Percentiles rank a stretch among this genome's conserved stretches.
These are phyloP conservation scores for Megamerina dolium DNA, from an alignment of 2,888 invertebrate genomes.

Conservation along the genomic window DNA sequence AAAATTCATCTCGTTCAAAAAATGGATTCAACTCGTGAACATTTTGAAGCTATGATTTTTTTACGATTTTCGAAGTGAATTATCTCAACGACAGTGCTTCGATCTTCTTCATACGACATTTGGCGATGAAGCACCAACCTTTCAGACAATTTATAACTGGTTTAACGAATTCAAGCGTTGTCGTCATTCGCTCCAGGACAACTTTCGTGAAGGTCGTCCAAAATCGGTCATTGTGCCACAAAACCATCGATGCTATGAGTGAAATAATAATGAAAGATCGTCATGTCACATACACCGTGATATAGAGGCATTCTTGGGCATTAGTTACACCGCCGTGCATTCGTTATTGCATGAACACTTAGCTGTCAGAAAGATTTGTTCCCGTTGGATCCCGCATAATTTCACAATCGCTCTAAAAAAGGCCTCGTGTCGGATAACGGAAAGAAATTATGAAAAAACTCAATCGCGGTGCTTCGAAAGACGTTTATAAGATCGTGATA, in stretches of 20 bases:
- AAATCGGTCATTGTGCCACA: background rate
- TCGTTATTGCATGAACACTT: too few species aligned
- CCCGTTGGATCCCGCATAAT: background rate
- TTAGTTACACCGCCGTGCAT: too few species aligned
- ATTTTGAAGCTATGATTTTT: constrained; percentile 16
- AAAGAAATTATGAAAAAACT: constrained; percentile 9
- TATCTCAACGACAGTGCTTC: constrained; percentile 11
- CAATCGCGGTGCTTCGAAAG: constrained; percentile 10
- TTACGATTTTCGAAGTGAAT: constrained; percentile 12
- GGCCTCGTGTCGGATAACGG: constrained; percentile 7
- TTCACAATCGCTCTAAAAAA: constrained; percentile 5
- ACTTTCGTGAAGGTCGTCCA: background rate
- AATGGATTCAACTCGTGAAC: constrained; percentile 5
- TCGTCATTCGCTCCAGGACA: constrained; percentile 3
- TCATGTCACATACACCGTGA: constrained; percentile 2
- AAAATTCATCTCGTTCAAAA: background rate
- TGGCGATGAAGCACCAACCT: constrained; percentile 10
- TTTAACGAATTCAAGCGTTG: constrained; percentile 11
- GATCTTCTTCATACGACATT: constrained; percentile 7
- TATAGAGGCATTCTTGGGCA: too few species aligned
- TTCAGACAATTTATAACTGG: constrained; percentile 7
- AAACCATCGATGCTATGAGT: background rate
- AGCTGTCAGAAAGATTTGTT: constrained; percentile 1
- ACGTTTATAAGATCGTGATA: constrained; percentile 6
- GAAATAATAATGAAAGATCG: background rate